Percentiles rank a stretch among this genome's conserved stretches.
phyloP scores from a whole-genome alignment of 2,113 vertebrate genomes.

The Mustela lutreola region DNA sequence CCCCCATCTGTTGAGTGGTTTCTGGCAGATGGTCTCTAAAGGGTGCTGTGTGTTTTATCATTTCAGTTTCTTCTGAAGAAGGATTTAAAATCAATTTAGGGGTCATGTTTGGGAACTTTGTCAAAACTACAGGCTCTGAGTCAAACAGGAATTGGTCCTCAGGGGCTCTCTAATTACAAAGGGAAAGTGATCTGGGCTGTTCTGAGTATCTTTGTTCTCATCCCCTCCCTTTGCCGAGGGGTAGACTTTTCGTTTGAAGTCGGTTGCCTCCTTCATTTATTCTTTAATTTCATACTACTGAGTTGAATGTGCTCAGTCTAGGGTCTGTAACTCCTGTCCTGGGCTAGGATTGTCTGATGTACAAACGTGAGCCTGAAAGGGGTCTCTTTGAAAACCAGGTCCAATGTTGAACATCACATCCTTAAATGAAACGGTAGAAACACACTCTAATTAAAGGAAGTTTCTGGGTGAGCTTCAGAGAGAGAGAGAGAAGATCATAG shows the following conservation, averaged over 20 bases:
- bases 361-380: conserved; percentile 25
- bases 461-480: neutral
- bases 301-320: neutral
- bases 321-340: neutral
- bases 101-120: conserved; percentile 77
- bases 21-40: conserved; percentile 58
- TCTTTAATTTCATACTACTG: conserved; percentile 38
- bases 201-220: neutral
- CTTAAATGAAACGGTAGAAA: conserved; percentile 49
- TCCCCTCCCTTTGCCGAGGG: neutral
- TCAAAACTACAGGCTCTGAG: conserved; percentile 60
- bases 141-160: conserved; percentile 58
- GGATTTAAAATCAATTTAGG: conserved; percentile 83
- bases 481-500: neutral
- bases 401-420: neutral
- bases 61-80: conserved; percentile 72
- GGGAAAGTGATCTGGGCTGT: neutral
- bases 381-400: conserved; percentile 4
- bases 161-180: conserved; percentile 57
- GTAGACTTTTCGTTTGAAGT: conserved; percentile 58
- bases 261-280: conserved; percentile 17
- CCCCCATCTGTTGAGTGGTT: conserved; percentile 58
- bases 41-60: conserved; percentile 75
- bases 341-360: conserved; percentile 13
- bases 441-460: conserved; percentile 52